These are phyloP conservation scores for Pipistrellus pipistrellus DNA, from an alignment of 2,797 vertebrate species.

Conservation along the genomic window DNA sequence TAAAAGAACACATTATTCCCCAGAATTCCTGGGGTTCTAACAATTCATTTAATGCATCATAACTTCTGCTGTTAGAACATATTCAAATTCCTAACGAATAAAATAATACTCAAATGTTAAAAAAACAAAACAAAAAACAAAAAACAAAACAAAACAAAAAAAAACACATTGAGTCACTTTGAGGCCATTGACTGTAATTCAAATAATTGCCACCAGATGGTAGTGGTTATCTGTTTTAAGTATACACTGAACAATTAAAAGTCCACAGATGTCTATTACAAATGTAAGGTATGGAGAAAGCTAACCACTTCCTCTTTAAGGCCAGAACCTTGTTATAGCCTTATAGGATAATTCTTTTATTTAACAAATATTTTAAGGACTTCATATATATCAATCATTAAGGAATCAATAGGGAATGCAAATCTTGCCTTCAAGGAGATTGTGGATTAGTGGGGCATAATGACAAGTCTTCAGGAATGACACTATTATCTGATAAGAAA, in stretches of 20 bases:
- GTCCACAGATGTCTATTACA: background rate
- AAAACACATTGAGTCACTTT: background rate
- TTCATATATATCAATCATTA: background rate
- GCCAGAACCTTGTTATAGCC: background rate
- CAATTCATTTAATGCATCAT: background rate
- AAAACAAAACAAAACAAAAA: too few relatives aligned
- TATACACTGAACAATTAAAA: background rate
- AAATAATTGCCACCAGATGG: conserved; percentile 73
- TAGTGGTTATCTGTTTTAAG: conserved; percentile 61
- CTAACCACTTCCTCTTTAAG: background rate
- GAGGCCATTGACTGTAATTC: conserved; percentile 42
- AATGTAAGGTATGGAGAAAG: background rate
- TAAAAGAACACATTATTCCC: background rate
- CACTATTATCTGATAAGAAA: background rate
- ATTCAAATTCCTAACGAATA: conserved; percentile 27
- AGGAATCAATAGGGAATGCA: background rate
- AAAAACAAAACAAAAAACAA: too few relatives aligned
- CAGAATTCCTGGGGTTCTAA: conserved; percentile 1
- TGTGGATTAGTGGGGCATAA: background rate
- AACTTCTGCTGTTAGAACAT: background rate
- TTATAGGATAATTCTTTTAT: background rate
- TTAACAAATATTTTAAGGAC: conserved; percentile 14
- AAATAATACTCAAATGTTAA: background rate
- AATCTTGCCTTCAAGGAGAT: background rate
- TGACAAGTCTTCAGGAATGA: background rate